Base-by-base conservation (phyloP, 1,140 invertebrate genomes). In the Berghia stephanieae region DNA sequence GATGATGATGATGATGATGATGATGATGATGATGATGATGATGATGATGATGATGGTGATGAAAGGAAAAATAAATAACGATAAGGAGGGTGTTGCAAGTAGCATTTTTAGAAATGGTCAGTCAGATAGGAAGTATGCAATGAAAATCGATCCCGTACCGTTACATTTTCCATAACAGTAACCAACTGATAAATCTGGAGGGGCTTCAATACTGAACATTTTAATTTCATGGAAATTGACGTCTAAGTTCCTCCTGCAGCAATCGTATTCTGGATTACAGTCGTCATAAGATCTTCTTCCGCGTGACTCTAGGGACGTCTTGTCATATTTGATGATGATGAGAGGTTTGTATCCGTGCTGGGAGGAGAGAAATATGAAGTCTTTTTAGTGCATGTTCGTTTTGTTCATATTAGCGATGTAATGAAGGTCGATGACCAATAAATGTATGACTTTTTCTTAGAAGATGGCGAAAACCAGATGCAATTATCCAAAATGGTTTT, bases 311-410 rank as follows among this genome's bases (percentile, higher is more conserved):
- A 3, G n/a, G 16, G 27, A 10, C 3, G 13, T 44, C 13, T 43
- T 57, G 21, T 21, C 18, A 27, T 75, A 75, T 46, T 63, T 75
- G 38, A 75, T 27, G 2, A 66, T 36, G 1, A 75, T n/a, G 1
- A 75, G 6, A 3, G 73, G 73, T 21, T 63, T 75, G 40, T 75
- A 67, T 13, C 42, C 73, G 18, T 66, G 60, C 73, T 75, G 60
- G 21, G 18, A n/a, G 36, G 27, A 49, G 2, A n/a, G n/a, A n/a
- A n/a, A n/a, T n/a, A n/a, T n/a, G n/a, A n/a, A n/a, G n/a, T n/a
- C n/a, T n/a, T n/a, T n/a, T n/a, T n/a, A n/a, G n/a, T n/a, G n/a
- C n/a, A n/a, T n/a, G n/a, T n/a, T n/a, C n/a, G n/a, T n/a, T n/a
- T n/a, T n/a, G n/a, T n/a, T n/a, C n/a, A n/a, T n/a, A n/a, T n/a